Evolutionary conservation across 2,113 vertebrate species (phyloP).

Genomic region (Fulica atra): DNA sequence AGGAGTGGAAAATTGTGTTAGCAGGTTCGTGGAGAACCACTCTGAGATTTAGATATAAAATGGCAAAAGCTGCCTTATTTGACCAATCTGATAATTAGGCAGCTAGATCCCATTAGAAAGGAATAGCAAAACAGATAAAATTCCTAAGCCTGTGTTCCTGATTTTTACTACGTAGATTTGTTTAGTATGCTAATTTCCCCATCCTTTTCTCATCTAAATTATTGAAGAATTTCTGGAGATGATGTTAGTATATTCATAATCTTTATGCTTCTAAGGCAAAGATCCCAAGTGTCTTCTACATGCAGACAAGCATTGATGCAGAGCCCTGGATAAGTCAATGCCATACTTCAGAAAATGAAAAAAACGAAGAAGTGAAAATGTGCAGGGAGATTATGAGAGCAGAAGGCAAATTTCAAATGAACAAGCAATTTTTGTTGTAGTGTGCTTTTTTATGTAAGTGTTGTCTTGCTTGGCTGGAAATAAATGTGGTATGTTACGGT

Average conservation of each 20-base stretch:
- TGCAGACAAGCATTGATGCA: neutral
- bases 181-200: neutral
- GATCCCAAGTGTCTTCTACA: neutral
- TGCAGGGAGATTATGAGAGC: neutral
- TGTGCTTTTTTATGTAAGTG: neutral
- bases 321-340: neutral
- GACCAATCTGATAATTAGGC: neutral
- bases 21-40: neutral
- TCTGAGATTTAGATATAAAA: neutral
- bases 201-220: neutral
- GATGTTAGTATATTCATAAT: neutral
- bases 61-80: neutral
- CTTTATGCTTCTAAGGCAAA: neutral
- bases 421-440: neutral
- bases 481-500: neutral
- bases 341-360: neutral
- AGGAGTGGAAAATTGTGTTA: neutral
- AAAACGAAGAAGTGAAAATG: neutral
- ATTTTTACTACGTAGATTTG: neutral
- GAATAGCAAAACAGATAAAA: neutral
- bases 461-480: neutral
- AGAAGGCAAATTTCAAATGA: neutral
- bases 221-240: neutral
- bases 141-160: neutral
- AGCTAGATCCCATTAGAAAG: neutral